A percentile compares a stretch with the other conserved stretches of the same genome.
These are phyloP conservation scores for Drosophila suzukii DNA, from an alignment of 1,140 invertebrate genomes.

Conservation along the genomic window DNA sequence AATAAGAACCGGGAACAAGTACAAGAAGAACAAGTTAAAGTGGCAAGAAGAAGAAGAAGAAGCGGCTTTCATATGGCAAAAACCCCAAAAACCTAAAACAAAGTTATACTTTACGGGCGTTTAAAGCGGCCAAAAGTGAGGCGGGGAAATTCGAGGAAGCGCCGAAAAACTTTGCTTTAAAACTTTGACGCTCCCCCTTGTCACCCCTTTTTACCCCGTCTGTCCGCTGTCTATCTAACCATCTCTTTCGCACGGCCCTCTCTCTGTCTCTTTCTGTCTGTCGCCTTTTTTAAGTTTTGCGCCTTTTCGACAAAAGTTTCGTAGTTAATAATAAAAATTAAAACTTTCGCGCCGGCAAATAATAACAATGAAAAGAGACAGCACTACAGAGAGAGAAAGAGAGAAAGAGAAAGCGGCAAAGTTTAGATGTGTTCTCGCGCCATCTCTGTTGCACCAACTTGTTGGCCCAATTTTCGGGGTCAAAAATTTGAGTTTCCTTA, in stretches of 20 bases:
- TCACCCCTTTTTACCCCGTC: constrained; percentile 56
- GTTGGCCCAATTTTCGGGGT: constrained; percentile 56
- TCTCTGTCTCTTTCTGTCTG: constrained; percentile 38
- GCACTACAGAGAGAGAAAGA: constrained; percentile 3
- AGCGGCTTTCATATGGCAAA: constrained; percentile 37
- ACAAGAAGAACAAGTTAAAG: constrained; percentile 54
- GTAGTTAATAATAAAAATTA: constrained; percentile 84
- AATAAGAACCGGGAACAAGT: constrained; percentile 53
- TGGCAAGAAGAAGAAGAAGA: constrained; percentile 35
- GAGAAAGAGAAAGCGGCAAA: constrained; percentile 12
- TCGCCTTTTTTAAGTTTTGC: constrained; percentile 78
- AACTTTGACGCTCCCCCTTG: constrained; percentile 62
- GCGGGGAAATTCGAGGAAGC: constrained; percentile 24
- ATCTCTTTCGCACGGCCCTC: constrained; percentile 24
- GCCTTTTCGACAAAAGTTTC: constrained; percentile 71
- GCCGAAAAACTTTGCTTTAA: constrained; percentile 82
- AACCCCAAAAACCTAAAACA: constrained; percentile 82
- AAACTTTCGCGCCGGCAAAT: constrained; percentile 82
- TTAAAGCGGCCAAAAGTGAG: constrained; percentile 54
- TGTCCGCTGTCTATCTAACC: constrained; percentile 60
- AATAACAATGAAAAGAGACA: constrained; percentile 77
- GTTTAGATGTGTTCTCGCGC: constrained; percentile 26
- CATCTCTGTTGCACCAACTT: constrained; percentile 37
- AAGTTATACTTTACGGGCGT: constrained; percentile 79
- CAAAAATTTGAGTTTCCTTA: constrained; percentile 47